Conservation (phyloP, 2,797 vertebrate species). For the Pseudochaenichthys georgianus region DNA sequence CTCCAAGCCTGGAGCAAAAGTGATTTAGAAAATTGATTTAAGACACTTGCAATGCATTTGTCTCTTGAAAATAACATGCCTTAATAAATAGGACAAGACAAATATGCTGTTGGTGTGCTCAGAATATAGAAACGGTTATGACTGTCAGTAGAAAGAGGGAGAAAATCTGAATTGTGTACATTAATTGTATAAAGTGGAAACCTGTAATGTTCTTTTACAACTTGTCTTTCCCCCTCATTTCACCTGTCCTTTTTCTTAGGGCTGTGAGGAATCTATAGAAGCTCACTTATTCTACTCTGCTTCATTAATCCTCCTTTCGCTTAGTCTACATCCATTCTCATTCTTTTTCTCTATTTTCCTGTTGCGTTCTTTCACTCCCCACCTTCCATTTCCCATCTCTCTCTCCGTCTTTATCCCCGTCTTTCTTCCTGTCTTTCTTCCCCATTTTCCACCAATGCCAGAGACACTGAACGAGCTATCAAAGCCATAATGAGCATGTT, state of each 20-base stretch:
- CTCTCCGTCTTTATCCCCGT: no score
- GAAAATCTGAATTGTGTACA: neutral
- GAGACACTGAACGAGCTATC: constrained; percentile 58
- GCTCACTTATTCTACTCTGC: constrained; percentile 28
- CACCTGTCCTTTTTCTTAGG: constrained; percentile 21
- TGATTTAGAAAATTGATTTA: constrained; percentile 48
- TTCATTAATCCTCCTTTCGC: constrained; percentile 54
- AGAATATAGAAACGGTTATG: constrained; percentile 11
- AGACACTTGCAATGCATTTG: constrained; percentile 21
- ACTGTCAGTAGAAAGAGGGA: neutral
- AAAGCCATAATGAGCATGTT: constrained; percentile 70
- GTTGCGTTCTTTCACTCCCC: constrained; percentile 36
- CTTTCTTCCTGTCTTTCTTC: constrained; percentile 41
- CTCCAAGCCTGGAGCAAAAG: constrained; percentile 22
- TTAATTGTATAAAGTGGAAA: constrained; percentile 8
- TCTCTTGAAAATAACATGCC: constrained; percentile 34
- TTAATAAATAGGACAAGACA: neutral
- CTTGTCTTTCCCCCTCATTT: constrained; percentile 33
- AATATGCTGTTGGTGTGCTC: constrained; percentile 9
- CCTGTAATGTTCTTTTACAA: constrained; percentile 22
- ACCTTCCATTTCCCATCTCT: constrained; percentile 20
- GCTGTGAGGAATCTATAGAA: constrained; percentile 2
- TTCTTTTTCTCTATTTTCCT: constrained; percentile 39
- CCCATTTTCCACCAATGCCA: constrained; percentile 56
- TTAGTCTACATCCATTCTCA: constrained; percentile 40